Base-by-base conservation (phyloP, 2,888 invertebrate genomes). In the Brachynemurus nebulosus region DNA sequence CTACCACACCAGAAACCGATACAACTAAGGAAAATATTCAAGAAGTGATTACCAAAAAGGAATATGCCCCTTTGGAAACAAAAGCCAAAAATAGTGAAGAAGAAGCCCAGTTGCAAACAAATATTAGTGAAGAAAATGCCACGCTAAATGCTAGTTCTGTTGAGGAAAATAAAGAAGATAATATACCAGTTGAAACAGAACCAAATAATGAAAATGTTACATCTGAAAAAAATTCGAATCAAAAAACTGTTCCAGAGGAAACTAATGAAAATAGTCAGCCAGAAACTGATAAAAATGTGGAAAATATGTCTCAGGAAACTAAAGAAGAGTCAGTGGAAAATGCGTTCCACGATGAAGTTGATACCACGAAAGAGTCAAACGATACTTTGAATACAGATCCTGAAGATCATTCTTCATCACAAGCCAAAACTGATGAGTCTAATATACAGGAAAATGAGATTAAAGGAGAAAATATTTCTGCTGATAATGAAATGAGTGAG, bases 41-140 rank as follows among this genome's bases (percentile, higher is more conserved):
- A 27, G 27, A 3, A 4, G 27, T 2, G 12, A 27, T n/a, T 27
- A 30, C 14, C n/a, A 30, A 5, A 30, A 14, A 30, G 4, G 30
- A n/a, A n/a, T 12, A 30, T 2, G 30, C 4, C 4, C 14, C 30
- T 30, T 11, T 11, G 3, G 5, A 8, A 30, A 30, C n/a, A 12
- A 37, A 39, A 20, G 8, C 4, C 17, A 18, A 34, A 37, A 34
- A 11, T 4, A 5, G 11, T 12, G 27, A 19, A 12, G 5, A 14
- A 35, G 7, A n/a, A 4, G 7, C 11, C 1, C 34, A 3, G 25
- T 12, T 33, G 11, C 21, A 27, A 30, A 18, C 21, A 4, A 11
- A 18, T 38, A 12, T 39, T 16, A n/a, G 20, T 37, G 27, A 38
- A 30, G 38, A 25, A 38, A 44, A 27, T 43, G 38, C 17, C 19